phyloP scores from a whole-genome alignment of 2,113 vertebrate genomes.

The Menura novaehollandiae region DNA sequence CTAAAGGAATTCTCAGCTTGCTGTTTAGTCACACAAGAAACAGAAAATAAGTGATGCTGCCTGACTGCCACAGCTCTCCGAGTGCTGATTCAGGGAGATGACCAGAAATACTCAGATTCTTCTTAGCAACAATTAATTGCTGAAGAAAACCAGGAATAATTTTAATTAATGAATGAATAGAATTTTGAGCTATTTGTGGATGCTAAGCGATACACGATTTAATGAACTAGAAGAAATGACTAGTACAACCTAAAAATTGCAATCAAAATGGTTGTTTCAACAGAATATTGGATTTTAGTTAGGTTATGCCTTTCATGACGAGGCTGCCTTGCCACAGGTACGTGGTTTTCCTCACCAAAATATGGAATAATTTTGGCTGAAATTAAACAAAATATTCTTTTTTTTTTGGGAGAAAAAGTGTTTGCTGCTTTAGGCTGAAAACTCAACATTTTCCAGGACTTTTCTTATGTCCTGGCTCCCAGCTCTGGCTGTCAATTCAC shows the following conservation, averaged over 20 bases:
- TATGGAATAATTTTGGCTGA: background rate
- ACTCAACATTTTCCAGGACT: background rate
- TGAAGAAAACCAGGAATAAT: background rate
- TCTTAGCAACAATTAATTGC: background rate
- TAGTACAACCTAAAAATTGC: background rate
- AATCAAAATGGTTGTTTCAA: background rate
- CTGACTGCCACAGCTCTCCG: background rate
- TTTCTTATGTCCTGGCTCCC: background rate
- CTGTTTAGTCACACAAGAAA: background rate
- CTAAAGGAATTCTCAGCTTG: background rate
- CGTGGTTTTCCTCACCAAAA: background rate
- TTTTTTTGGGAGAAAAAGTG: background rate
- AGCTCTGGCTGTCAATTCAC: background rate
- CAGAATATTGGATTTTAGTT: background rate
- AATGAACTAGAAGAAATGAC: background rate
- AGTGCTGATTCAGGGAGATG: background rate
- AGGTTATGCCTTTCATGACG: background rate
- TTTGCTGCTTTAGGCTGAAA: background rate
- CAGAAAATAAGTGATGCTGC: background rate
- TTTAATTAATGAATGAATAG: background rate
- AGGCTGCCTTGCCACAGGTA: background rate
- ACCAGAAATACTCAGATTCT: background rate
- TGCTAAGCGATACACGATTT: background rate
- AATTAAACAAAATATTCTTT: background rate
- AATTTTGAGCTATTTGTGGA: background rate